phyloP scores from a whole-genome alignment of 2,888 invertebrate genomes.

The Leucophora obtusa region DNA sequence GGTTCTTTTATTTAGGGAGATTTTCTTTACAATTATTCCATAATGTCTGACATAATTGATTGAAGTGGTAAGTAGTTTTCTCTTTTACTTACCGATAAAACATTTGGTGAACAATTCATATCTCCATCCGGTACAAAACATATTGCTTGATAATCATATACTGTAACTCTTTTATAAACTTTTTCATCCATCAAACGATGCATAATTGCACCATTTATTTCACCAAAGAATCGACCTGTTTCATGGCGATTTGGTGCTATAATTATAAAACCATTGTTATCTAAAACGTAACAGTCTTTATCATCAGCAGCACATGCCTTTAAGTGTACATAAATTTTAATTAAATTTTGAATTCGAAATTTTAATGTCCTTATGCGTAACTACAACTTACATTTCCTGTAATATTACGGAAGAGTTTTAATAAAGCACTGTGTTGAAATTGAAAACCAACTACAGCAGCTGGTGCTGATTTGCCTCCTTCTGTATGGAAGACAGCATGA shows the following conservation, averaged over 20 bases:
- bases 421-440: conserved; percentile 88
- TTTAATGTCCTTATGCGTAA: background rate
- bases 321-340: background rate
- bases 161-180: conserved; percentile 86
- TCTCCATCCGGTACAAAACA: conserved; percentile 86
- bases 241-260: conserved; percentile 86
- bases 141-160: conserved; percentile 94
- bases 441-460: conserved; percentile 88
- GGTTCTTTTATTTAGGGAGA: too few relatives aligned
- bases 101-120: conserved; percentile 81
- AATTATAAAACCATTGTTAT: conserved; percentile 92
- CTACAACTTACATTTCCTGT: conserved; percentile 84
- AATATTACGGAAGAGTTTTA: conserved; percentile 88
- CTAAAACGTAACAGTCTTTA: conserved; percentile 90
- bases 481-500: conserved; percentile 87
- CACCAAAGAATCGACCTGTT: conserved; percentile 93
- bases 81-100: conserved; percentile 81
- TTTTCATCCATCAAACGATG: conserved; percentile 85
- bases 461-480: conserved; percentile 82
- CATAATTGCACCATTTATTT: conserved; percentile 89
- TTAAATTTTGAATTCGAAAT: background rate
- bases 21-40: too few relatives aligned
- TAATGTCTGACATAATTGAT: too few relatives aligned
- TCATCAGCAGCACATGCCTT: conserved; percentile 81
- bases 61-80: too few relatives aligned